A percentile compares a stretch with the other conserved stretches of the same genome.
Conservation (phyloP, 2,888 invertebrate genomes). For the Drosophila anceps region DNA sequence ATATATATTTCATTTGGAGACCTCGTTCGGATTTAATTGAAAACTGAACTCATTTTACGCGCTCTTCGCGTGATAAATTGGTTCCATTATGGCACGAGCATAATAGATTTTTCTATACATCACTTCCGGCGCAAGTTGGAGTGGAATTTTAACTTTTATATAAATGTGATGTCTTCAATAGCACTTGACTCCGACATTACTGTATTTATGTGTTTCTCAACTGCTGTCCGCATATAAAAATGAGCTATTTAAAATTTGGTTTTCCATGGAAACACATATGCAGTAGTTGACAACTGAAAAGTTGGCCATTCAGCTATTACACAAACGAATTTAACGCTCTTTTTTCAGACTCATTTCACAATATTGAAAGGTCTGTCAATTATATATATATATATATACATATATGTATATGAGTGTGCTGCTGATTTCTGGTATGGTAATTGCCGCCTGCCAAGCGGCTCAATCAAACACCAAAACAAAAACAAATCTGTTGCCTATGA, state of each 20-base stretch:
- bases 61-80: conserved; percentile 70
- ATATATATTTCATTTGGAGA: conserved; percentile 26
- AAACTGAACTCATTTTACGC: conserved; percentile 62
- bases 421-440: conserved; percentile 68
- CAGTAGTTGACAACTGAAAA: conserved; percentile 76
- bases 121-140: conserved; percentile 66
- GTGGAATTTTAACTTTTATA: conserved; percentile 40
- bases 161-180: conserved; percentile 59
- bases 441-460: conserved; percentile 68
- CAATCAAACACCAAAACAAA: conserved; percentile 42
- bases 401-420: conserved; percentile 12
- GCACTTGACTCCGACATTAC: conserved; percentile 67
- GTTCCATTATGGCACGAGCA: conserved; percentile 64
- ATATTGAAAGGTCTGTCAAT: conserved; percentile 78
- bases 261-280: conserved; percentile 44
- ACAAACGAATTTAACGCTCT: conserved; percentile 55
- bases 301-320: conserved; percentile 60
- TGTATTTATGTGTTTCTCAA: conserved; percentile 23
- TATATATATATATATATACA: conserved; percentile 32
- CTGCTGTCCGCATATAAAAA: conserved; percentile 31
- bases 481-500: conserved; percentile 18
- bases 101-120: conserved; percentile 61
- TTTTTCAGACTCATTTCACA: conserved; percentile 63
- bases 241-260: conserved; percentile 48
- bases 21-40: conserved; percentile 58